Conservation (phyloP, 2,888 invertebrate genomes). For the Folsomia candida region DNA sequence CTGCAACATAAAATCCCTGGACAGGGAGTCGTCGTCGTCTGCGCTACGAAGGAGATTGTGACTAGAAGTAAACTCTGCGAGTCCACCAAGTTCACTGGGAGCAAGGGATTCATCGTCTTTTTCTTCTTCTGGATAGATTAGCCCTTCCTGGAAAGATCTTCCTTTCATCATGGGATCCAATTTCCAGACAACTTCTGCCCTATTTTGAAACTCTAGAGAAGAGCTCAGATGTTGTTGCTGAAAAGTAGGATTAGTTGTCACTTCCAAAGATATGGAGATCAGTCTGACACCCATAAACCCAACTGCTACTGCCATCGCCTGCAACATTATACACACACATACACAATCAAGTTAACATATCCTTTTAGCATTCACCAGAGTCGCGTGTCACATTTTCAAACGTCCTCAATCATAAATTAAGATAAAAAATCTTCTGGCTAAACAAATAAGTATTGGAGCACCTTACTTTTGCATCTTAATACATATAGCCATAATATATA, state of each 20-base stretch:
- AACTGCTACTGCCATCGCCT: conserved; percentile 39
- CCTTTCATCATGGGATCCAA: background rate
- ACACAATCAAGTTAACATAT: background rate
- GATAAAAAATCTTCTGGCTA: too few relatives aligned
- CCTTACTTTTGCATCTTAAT: too few relatives aligned
- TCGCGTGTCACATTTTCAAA: background rate
- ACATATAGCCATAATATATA: too few relatives aligned
- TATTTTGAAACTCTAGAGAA: conserved; percentile 11
- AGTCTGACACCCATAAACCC: conserved; percentile 37
- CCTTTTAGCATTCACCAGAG: background rate
- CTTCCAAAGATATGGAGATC: conserved; percentile 41
- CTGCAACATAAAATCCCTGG: conserved; percentile 21
- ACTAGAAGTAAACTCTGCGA: background rate
- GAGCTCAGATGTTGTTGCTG: background rate
- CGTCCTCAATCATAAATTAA: background rate
- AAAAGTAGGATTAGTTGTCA: conserved; percentile 18
- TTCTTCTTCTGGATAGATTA: conserved; percentile 2
- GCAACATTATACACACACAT: too few relatives aligned
- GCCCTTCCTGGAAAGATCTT: conserved; percentile 24
- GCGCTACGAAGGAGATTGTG: background rate
- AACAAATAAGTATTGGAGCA: too few relatives aligned
- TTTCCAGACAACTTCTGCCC: background rate
- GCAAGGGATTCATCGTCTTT: conserved; percentile 13
- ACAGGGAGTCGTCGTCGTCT: too few relatives aligned
- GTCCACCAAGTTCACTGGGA: too few relatives aligned